phyloP scores from a whole-genome alignment of 1,140 invertebrate genomes.

The Brachionus asplanchnoidis region DNA sequence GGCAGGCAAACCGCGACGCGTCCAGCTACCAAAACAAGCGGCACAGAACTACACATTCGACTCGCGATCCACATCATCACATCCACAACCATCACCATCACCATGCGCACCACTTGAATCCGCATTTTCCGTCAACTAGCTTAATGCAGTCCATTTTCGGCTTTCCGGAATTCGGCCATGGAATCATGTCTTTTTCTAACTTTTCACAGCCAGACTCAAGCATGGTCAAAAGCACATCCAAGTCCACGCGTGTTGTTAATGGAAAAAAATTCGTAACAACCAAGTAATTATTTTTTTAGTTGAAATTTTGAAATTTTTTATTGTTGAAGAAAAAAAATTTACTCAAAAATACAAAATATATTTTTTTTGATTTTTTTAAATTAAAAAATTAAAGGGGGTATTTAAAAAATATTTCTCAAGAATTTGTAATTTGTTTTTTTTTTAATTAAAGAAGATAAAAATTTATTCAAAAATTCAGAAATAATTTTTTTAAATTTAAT shows the following conservation, averaged over 20 bases:
- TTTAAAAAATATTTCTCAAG: too few relatives aligned
- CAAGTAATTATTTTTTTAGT: conserved; percentile 16
- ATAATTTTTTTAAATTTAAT: too few relatives aligned
- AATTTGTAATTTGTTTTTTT: too few relatives aligned
- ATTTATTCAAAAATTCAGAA: too few relatives aligned
- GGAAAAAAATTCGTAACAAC: conserved; percentile 39
- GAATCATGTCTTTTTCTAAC: not conserved
- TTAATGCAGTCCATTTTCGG: conserved; percentile 28
- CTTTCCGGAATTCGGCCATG: conserved; percentile 1
- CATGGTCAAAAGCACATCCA: conserved; percentile 13
- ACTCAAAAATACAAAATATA: too few relatives aligned
- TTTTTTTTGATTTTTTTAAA: too few relatives aligned
- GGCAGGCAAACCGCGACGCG: not conserved
- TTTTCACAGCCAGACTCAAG: not conserved
- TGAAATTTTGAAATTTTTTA: too few relatives aligned
- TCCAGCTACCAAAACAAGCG: not conserved
- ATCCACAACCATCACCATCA: conserved; percentile 13
- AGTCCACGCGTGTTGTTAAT: conserved; percentile 32
- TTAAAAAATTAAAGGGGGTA: too few relatives aligned
- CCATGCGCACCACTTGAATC: conserved; percentile 19
- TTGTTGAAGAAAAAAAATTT: too few relatives aligned
- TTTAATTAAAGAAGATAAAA: too few relatives aligned
- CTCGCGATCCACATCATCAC: not conserved
- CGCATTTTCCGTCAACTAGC: not conserved
- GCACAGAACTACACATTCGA: conserved; percentile 9